Percentiles rank a stretch among this genome's conserved stretches.
Evolutionary conservation across 2,888 invertebrate species (phyloP).

Genomic region (Anoplius nigerrimus): DNA sequence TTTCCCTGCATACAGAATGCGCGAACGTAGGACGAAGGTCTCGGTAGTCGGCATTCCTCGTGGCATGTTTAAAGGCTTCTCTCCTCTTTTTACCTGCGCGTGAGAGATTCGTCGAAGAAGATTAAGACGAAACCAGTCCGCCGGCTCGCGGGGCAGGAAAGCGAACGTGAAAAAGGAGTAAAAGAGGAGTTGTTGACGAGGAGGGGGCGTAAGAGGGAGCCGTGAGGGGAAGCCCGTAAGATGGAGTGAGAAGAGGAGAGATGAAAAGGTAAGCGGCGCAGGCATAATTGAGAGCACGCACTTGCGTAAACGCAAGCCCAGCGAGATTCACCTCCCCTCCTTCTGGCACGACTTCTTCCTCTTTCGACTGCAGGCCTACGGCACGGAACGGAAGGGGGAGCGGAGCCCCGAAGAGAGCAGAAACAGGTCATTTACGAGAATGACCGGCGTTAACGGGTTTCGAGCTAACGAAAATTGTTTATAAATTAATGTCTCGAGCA

Average conservation of each 20-base stretch:
- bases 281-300: constrained; percentile 36
- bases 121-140: constrained; percentile 59
- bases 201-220: constrained; percentile 16
- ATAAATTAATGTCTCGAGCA: not conserved
- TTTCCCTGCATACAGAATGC: not conserved
- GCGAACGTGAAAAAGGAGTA: constrained; percentile 29
- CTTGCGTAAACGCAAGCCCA: constrained; percentile 35
- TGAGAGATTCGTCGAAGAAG: constrained; percentile 53
- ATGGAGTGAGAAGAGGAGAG: not conserved
- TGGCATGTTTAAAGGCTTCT: constrained; percentile 29
- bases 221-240: too few species aligned
- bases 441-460: too few species aligned
- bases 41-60: constrained; percentile 24
- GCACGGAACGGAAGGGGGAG: too few species aligned
- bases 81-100: constrained; percentile 26
- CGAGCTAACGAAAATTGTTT: too few species aligned
- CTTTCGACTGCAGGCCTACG: too few species aligned
- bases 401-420: too few species aligned
- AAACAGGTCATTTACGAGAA: too few species aligned
- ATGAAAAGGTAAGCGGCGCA: constrained; percentile 9
- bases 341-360: constrained; percentile 12
- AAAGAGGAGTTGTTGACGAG: not conserved
- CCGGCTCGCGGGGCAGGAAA: constrained; percentile 34
- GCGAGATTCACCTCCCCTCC: constrained; percentile 20
- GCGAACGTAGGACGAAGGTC: not conserved